Evolutionary conservation across 2,888 invertebrate species (phyloP), one percentile per base, ranked within the genome.

Genomic region (Megamerina dolium): DNA sequence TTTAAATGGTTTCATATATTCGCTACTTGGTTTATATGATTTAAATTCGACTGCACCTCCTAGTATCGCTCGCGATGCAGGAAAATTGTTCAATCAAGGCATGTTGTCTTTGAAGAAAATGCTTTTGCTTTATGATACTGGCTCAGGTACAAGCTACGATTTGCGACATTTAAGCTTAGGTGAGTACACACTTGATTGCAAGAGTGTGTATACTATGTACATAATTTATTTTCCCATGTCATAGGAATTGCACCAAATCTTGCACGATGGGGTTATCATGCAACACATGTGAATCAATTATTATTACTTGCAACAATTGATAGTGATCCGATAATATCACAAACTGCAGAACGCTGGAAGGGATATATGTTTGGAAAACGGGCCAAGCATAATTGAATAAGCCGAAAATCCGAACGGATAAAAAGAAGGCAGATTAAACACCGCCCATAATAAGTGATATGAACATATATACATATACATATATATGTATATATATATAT

Each of bases 201-300:
- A 14, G 5, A 2, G n/a, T 36, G 1, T 20, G 12, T 23, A 17
- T 32, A 16, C 32, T 14, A 16, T 16, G 10, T 32, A 16, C 4
- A 32, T 32, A 14, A 3, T 21, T 23, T 34, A 16, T 41, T 29
- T 32, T 3, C 32, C 3, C 14, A 16, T 3, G n/a, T 9, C 10
- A 13, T 20, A 62, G 66, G 71, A 16, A 84, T 87, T 14, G 85
- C 90, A 19, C 93, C 93, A 1, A 99, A 99, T 71, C 76, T 96
- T 49, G 99, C 99, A 0, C 77, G 99, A 43, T 96, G 97, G 94
- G 99, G 99, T 68, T 99, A 99, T 70, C 99, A 99, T 73, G 90
- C 94, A 0, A 95, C 96, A 0, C 99, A 99, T 68, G 87, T 99
- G 18, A 96, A 95, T 74, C 95, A 99, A 65, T 77, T 95, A 51